Conservation (phyloP, 1,140 invertebrate species). For the Oncopodura yosiiana region DNA sequence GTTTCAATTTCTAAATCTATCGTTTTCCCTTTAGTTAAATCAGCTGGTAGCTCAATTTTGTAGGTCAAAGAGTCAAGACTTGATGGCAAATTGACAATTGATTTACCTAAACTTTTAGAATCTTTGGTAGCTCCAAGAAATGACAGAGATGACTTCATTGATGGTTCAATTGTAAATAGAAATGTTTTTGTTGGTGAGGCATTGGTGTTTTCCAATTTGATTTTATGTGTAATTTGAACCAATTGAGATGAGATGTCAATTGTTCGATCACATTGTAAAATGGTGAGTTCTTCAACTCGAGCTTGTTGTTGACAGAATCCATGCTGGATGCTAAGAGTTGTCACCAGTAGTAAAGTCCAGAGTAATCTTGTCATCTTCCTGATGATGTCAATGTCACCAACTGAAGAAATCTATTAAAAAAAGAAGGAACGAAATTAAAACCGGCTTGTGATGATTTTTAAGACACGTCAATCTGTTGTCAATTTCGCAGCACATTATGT, state of each 20-base stretch:
- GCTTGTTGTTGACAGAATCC: slow-evolving; percentile 3
- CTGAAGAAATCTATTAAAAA: neutral
- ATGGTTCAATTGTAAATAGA: slow-evolving; percentile 57
- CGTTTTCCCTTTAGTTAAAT: slow-evolving; percentile 12
- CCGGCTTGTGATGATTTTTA: too few species aligned
- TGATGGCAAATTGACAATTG: neutral
- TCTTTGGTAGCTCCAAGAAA: slow-evolving; percentile 52
- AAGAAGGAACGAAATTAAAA: too few species aligned
- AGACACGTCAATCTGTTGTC: too few species aligned
- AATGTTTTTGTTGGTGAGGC: slow-evolving; percentile 58
- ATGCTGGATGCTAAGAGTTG: neutral
- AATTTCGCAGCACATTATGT: too few species aligned
- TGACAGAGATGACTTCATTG: slow-evolving; percentile 54
- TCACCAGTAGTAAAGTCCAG: neutral
- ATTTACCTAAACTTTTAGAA: slow-evolving; percentile 7
- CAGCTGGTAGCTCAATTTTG: slow-evolving; percentile 12
- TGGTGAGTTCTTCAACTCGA: slow-evolving; percentile 49
- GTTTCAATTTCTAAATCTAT: slow-evolving; percentile 56
- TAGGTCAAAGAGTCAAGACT: slow-evolving; percentile 1
- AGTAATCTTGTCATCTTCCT: neutral
- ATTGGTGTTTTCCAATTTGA: slow-evolving; percentile 71
- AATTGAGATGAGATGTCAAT: slow-evolving; percentile 81
- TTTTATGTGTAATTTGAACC: slow-evolving; percentile 66
- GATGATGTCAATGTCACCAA: too few species aligned
- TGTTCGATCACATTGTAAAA: slow-evolving; percentile 72